Percentiles rank a stretch among this genome's conserved stretches.
Evolutionary conservation across 2,797 vertebrate genomes (phyloP).

Genomic region (Syncerus caffer): DNA sequence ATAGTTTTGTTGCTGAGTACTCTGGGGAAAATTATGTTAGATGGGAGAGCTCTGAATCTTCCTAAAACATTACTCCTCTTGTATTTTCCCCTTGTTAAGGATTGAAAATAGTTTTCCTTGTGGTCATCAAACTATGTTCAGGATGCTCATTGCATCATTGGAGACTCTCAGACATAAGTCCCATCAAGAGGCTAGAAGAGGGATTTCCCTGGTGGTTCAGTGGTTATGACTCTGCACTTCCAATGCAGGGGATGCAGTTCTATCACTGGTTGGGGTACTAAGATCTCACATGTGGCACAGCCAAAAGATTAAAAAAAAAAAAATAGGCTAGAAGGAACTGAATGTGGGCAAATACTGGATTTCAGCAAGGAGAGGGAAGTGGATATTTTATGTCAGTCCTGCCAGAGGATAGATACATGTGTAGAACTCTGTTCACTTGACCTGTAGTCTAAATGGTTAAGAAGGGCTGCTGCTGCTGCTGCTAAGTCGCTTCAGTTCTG

Average conservation of each 20-base stretch:
- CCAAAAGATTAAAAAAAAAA: not conserved
- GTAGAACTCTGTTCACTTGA: not conserved
- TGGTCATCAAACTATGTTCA: not conserved
- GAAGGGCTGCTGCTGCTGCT: too few relatives aligned
- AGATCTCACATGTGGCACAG: not conserved
- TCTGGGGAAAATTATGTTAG: not conserved
- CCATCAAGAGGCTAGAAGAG: not conserved
- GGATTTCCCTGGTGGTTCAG: not conserved
- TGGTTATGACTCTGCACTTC: not conserved
- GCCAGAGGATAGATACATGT: not conserved
- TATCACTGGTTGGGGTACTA: not conserved
- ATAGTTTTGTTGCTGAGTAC: not conserved
- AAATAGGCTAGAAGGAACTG: not conserved
- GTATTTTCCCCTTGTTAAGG: not conserved
- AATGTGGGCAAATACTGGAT: not conserved
- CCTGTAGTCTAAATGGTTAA: not conserved
- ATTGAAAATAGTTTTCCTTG: not conserved
- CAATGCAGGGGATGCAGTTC: not conserved
- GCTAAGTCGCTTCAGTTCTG: too few relatives aligned
- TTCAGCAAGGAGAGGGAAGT: not conserved
- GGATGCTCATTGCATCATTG: not conserved
- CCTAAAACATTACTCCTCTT: not conserved
- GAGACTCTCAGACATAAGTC: not conserved
- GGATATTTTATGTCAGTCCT: not conserved
- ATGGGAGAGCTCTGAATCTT: not conserved